phyloP scores from a whole-genome alignment of 2,113 vertebrate species.

The Oenanthe melanoleuca region DNA sequence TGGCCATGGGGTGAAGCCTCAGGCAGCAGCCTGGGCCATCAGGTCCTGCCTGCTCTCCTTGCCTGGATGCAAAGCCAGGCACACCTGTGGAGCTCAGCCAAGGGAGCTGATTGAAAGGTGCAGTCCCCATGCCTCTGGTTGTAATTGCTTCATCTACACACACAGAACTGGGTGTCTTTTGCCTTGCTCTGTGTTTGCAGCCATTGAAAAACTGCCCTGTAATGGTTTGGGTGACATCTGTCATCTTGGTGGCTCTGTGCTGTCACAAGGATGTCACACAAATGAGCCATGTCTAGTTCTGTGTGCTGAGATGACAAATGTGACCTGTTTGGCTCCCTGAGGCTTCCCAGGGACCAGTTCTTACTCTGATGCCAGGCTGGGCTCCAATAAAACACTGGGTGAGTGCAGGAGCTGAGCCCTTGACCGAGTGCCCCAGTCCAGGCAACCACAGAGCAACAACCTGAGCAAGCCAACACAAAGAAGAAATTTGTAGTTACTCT shows the following conservation, averaged over 20 bases:
- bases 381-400: not conserved
- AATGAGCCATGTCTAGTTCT: not conserved
- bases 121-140: not conserved
- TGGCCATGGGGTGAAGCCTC: not conserved
- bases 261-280: not conserved
- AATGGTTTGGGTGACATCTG: not conserved
- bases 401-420: not conserved
- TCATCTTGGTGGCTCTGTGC: not conserved
- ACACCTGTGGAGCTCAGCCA: not conserved
- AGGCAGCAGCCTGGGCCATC: not conserved
- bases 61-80: not conserved
- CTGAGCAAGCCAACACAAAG: not conserved
- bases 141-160: not conserved
- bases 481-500: not conserved
- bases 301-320: not conserved
- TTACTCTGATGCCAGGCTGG: not conserved
- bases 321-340: not conserved
- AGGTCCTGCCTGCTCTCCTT: not conserved
- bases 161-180: not conserved
- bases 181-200: not conserved
- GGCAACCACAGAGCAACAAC: not conserved
- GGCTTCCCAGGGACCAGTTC: not conserved
- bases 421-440: rapidly evolving
- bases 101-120: not conserved
- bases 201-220: not conserved